Base-by-base conservation (phyloP, 2,888 invertebrate species). In the Ptychoptera albimana region DNA sequence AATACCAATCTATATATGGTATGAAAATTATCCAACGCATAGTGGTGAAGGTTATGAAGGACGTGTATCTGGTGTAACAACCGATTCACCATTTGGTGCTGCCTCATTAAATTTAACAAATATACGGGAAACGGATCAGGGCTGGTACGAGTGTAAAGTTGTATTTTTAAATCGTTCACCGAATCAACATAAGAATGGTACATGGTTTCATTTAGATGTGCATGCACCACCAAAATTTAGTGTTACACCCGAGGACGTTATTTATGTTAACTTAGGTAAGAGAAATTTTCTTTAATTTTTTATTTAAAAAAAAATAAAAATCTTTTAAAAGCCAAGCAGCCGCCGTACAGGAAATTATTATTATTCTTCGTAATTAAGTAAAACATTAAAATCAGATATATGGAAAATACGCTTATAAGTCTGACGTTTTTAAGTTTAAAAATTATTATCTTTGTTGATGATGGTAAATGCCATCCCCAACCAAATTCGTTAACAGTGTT, bases 151-250 rank as follows among this genome's bases (percentile, higher is more conserved):
- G 73, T 91, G 88, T 71, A 80, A 78, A 70, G 89, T 94, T 70
- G 87, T 88, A 67, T 93, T 92, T 73, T 82, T 93, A 70, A 91
- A 92, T 70, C 83, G 92, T 57, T 84, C 86, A 57, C 88, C 89
- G 55, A 88, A 87, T 67, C 82, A 82, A 66, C 79, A 83, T 73
- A 88, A 87, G 70, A 89, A 87, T 71, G 93, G 94, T 63, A 92
- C 93, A 60, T 94, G 93, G 93, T 92, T 94, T 72, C 92, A 94
- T 69, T 77, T 96, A 67, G 91, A 92, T 72, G 93, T 96, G 64
- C 91, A 93, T 73, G 92, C 92, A 65, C 89, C 91, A 63, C 93
- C 93, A 57, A 81, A 87, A 69, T 92, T 92, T 74, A 85, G 85
- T 70, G 84, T 87, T 71, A 91, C 89, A 63, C 91, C 92, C 61